Percentiles rank a stretch among this genome's conserved stretches.
Evolutionary conservation across 1,140 invertebrate genomes (phyloP).

Genomic region (Eupeodes corollae): DNA sequence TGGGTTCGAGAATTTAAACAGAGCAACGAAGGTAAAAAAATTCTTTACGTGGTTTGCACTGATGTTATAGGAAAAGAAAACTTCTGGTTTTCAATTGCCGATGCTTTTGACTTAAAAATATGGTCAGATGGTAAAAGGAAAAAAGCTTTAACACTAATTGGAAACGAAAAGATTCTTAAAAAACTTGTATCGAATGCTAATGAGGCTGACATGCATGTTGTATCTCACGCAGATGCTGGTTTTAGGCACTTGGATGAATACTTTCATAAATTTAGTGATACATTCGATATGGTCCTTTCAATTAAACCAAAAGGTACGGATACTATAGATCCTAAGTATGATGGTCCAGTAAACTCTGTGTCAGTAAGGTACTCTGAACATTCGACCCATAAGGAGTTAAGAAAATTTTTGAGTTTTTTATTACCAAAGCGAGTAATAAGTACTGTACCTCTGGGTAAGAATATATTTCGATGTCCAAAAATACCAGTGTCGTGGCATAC

Average conservation of each 20-base stretch:
- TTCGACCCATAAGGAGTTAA: conserved; percentile 29
- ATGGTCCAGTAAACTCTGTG: conserved; percentile 25
- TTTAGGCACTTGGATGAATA: conserved; percentile 7
- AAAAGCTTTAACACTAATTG: conserved; percentile 19
- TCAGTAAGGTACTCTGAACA: conserved; percentile 35
- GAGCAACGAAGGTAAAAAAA: conserved; percentile 36
- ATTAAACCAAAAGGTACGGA: conserved; percentile 34
- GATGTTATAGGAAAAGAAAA: conserved; percentile 71
- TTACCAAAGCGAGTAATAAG: conserved; percentile 27
- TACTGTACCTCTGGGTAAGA: conserved; percentile 20
- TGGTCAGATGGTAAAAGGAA: conserved; percentile 39
- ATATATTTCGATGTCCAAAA: conserved; percentile 18
- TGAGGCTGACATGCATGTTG: conserved; percentile 25
- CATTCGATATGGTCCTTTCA: conserved; percentile 24
- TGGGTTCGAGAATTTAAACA: conserved; percentile 29
- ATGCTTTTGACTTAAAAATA: conserved; percentile 47
- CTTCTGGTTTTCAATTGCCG: conserved; percentile 54
- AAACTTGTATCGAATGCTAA: conserved; percentile 15
- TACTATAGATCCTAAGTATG: conserved; percentile 19
- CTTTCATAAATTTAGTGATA: conserved; percentile 13
- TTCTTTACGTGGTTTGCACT: conserved; percentile 58
- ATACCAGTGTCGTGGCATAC: conserved; percentile 24
- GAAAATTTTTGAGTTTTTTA: conserved; percentile 29
- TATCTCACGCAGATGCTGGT: conserved; percentile 2
- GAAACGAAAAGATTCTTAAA: conserved; percentile 12